Conservation (phyloP, 2,888 invertebrate species). For the Drosophila putrida region DNA sequence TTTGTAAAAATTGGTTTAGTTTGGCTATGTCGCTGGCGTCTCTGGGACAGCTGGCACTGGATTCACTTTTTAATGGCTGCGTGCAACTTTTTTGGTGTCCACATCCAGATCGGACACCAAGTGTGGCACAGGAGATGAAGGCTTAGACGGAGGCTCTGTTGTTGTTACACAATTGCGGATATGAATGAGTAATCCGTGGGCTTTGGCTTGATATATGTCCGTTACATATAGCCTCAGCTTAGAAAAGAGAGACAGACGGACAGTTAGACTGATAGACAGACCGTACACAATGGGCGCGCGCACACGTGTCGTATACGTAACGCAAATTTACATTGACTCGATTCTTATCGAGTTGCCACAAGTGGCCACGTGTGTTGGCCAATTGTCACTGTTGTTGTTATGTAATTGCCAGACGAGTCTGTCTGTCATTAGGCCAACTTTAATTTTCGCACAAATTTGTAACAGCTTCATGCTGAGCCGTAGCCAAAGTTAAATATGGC, state of each 20-base stretch:
- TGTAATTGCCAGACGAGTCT: constrained; percentile 53
- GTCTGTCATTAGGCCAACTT: constrained; percentile 72
- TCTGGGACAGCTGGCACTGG: constrained; percentile 62
- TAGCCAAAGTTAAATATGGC: constrained; percentile 42
- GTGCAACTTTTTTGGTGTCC: constrained; percentile 42
- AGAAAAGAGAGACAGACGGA: constrained; percentile 14
- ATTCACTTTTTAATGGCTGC: constrained; percentile 79
- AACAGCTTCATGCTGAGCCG: constrained; percentile 72
- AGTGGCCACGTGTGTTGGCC: constrained; percentile 42
- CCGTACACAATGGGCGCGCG: constrained; percentile 62
- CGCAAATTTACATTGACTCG: constrained; percentile 66
- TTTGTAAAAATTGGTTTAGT: constrained; percentile 77
- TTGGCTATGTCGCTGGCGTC: constrained; percentile 47
- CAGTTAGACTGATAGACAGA: background rate
- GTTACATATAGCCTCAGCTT: constrained; percentile 51
- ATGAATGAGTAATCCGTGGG: constrained; percentile 81
- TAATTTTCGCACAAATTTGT: constrained; percentile 73
- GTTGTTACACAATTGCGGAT: constrained; percentile 79
- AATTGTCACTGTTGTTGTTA: constrained; percentile 53
- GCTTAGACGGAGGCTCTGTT: constrained; percentile 26
- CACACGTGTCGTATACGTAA: constrained; percentile 81
- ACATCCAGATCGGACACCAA: constrained; percentile 35
- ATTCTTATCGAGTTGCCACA: constrained; percentile 62
- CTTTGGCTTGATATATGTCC: constrained; percentile 78
- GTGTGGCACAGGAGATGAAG: constrained; percentile 18